Evolutionary conservation across 2,113 vertebrate genomes (phyloP), one percentile per base, ranked within the genome.

Genomic region (Rynchops niger): DNA sequence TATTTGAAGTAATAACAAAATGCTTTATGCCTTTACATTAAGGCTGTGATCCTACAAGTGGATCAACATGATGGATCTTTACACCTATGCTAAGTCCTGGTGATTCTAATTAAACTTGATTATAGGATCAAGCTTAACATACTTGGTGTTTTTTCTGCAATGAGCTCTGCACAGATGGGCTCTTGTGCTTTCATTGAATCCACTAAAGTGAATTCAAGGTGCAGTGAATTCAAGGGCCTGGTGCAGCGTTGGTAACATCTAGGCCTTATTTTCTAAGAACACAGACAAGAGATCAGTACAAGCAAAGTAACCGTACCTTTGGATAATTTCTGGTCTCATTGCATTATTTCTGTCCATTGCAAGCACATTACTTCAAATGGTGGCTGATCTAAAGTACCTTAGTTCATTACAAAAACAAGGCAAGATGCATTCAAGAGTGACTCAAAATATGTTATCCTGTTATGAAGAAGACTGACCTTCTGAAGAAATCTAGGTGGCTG

Each of bases 31-130:
- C 84, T 97, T 94, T 94, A 62, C 70, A 77, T 87, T 91, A 97
- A 95, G 67, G 84, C 84, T 94, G 3, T 93, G 82, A 96, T 96
- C 82, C 70, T 71, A 43, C 86, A 93, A 95, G 82, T 88, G 70
- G 89, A 96, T 96, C 83, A 92, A 29, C 78, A 9, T 63, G 86
- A 49, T 91, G 2, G 29, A 95, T 96, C 62, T 89, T 78, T 96
- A 89, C 61, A 82, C 67, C 78, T 88, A 16, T 90, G 71, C 58
- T 86, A 90, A 94, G 74, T 73, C 89, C 23, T 42, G 71, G 50
- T 95, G 94, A 96, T 87, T 93, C 50, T 95, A 81, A 97, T 95
- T 91, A 47, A 91, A 94, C 74, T 86, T 83, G 78, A 94, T 96
- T 88, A 74, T 66, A 78, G 74, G 74, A 90, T 96, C 78, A 83